These are phyloP conservation scores for Chymomyza caudatula DNA, from an alignment of 2,888 invertebrate species.

Conservation along the genomic window DNA sequence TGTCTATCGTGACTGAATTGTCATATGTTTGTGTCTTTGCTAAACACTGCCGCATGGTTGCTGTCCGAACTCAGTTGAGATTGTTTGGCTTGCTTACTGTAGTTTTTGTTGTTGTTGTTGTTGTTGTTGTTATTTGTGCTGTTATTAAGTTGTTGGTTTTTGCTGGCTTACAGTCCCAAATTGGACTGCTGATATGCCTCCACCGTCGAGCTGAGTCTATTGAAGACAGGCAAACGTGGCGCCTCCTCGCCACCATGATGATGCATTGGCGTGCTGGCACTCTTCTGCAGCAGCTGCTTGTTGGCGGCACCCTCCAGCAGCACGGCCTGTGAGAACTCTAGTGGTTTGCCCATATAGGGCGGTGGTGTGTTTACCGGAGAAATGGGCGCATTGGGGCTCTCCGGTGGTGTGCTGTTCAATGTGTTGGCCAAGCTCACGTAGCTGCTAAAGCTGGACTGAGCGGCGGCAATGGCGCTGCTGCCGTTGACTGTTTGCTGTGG, in stretches of 20 bases:
- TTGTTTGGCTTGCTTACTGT: background rate
- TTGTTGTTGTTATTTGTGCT: slow-evolving; percentile 18
- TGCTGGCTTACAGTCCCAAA: slow-evolving; percentile 61
- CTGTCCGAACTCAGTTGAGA: too few relatives aligned
- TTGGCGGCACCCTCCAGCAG: background rate
- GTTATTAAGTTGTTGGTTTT: slow-evolving; percentile 46
- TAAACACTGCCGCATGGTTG: too few relatives aligned
- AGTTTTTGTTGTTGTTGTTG: slow-evolving; percentile 16
- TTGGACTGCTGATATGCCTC: slow-evolving; percentile 64
- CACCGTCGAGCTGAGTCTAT: slow-evolving; percentile 82
- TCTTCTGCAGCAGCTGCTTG: slow-evolving; percentile 71
- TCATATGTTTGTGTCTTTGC: background rate
- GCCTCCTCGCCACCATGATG: slow-evolving; percentile 46
- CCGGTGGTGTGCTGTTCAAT: slow-evolving; percentile 72
- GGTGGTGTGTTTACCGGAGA: slow-evolving; percentile 77
- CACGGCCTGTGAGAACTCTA: background rate
- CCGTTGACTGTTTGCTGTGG: background rate
- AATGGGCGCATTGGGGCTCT: slow-evolving; percentile 75
- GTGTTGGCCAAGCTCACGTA: background rate
- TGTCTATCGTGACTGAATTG: background rate
- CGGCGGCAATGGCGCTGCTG: slow-evolving; percentile 4
- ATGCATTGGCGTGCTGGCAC: slow-evolving; percentile 65
- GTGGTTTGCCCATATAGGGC: slow-evolving; percentile 45
- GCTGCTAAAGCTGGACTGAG: background rate
- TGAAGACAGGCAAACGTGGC: slow-evolving; percentile 89